Base-by-base conservation (phyloP, 2,797 vertebrate genomes). In the Fundulus diaphanus region DNA sequence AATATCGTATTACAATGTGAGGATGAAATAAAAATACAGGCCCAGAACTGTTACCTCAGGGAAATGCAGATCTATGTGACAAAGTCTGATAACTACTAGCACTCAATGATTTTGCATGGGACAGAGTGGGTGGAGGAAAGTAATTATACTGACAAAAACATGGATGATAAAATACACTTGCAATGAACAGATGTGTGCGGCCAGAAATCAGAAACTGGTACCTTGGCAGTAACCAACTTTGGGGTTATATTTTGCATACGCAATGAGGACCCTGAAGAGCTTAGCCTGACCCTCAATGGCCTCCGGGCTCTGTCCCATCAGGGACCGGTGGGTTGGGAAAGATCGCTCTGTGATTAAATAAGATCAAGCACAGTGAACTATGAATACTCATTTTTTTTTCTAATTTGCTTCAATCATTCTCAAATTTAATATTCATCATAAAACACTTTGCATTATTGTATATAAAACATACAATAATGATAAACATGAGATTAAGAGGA, bases 281-380 rank as follows among this genome's bases (percentile, higher is more conserved):
- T 94, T 95, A 29, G 95, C 95, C 72, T 94, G 94, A 44, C 95
- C 95, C 81, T 96, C 95, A 3, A 95, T 95, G 74, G 94, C 94
- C 70, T 96, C 95, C 8, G 95, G 90, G 15, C 90, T 92, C 27
- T 95, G 93, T 8, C 94, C 95, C 95, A 95, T 95, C 54, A 96
- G 84, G 37, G 95, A 93, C 15, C 89, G 92, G 80, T 96, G 95
- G 3, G 93, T 94, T 0, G 95, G 95, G 76, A 95, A 96, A 24
- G 94, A 95, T 16, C 94, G 92, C 69, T 93, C 95, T 96, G 48
- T 33, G 16, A 8, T 42, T 15, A 70, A n/a, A 67, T 54, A 1
- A 54, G 57, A 16, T 33, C 35, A 57, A 11, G 1, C 16, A 0
- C 49, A 0, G 33, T 2, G 20, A 1, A 46, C 7, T 35, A n/a